These are phyloP conservation scores for Pteromalus puparum DNA, from an alignment of 1,140 invertebrate species.

Conservation along the genomic window DNA sequence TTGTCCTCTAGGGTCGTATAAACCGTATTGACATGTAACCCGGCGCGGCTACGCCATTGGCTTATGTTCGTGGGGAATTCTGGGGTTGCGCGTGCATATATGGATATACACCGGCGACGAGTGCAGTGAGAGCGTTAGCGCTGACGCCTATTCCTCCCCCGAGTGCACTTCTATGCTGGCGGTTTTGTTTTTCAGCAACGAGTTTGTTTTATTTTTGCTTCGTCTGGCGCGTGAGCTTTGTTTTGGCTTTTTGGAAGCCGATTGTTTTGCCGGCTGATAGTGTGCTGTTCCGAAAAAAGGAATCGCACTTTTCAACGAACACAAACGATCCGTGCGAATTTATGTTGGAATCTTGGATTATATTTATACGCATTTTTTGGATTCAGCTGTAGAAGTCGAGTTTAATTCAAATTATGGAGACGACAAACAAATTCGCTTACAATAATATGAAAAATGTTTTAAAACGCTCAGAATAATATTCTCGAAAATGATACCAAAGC, in stretches of 20 bases:
- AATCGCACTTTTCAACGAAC: background rate
- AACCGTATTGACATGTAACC: slow-evolving; percentile 32
- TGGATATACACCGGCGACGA: background rate
- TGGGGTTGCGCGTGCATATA: background rate
- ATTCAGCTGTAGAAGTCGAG: too few relatives aligned
- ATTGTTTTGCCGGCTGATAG: background rate
- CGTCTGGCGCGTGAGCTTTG: background rate
- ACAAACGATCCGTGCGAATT: too few relatives aligned
- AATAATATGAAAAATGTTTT: too few relatives aligned
- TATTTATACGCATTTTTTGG: too few relatives aligned
- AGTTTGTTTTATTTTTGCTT: background rate
- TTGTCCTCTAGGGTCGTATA: slow-evolving; percentile 26
- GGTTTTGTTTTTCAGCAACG: background rate
- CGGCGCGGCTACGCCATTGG: background rate
- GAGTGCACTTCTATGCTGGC: background rate
- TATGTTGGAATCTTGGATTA: too few relatives aligned
- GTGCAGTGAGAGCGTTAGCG: background rate
- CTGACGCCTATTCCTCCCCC: background rate
- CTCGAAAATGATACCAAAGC: too few relatives aligned
- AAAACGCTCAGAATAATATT: too few relatives aligned
- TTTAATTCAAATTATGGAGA: too few relatives aligned
- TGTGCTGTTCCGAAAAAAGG: too few relatives aligned
- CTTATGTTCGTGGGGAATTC: background rate
- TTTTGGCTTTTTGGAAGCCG: background rate
- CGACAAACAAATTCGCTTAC: too few relatives aligned